These are phyloP conservation scores for Peromyscus nudipes DNA, from an alignment of 2,797 vertebrate species.

Conservation along the genomic window DNA sequence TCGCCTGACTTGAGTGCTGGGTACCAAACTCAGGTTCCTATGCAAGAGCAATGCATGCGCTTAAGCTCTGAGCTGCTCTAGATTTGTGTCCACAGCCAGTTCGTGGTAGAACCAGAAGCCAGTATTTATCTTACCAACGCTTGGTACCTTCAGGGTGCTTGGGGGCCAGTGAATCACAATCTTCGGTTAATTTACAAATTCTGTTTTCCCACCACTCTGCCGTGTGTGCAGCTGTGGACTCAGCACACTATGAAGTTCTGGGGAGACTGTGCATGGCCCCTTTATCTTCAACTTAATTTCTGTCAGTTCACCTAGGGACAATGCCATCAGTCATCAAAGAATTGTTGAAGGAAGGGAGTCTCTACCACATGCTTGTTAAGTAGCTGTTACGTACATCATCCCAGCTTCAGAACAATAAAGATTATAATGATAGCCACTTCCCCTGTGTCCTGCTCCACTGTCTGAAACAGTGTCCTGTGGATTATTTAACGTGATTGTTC, in stretches of 20 bases:
- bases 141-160: not conserved
- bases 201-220: not conserved
- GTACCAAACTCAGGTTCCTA: not conserved
- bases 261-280: not conserved
- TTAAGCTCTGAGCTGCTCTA: not conserved
- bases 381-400: not conserved
- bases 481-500: not conserved
- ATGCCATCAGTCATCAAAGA: conserved; percentile 19
- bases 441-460: not conserved
- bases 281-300: conserved; percentile 28
- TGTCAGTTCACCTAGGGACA: not conserved
- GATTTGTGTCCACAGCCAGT: not conserved
- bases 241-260: not conserved
- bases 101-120: not conserved
- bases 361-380: not conserved
- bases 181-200: conserved; percentile 14
- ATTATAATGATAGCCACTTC: not conserved
- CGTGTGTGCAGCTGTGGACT: not conserved
- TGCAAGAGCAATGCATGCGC: not conserved
- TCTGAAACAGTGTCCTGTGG: not conserved
- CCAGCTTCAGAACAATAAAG: not conserved
- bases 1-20: not conserved
- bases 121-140: not conserved
- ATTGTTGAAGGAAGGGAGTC: not conserved
- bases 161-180: not conserved